Percentiles rank a stretch among this genome's conserved stretches.
These are phyloP conservation scores for Cyanoderma ruficeps DNA, from an alignment of 2,113 vertebrate genomes.

Conservation along the genomic window DNA sequence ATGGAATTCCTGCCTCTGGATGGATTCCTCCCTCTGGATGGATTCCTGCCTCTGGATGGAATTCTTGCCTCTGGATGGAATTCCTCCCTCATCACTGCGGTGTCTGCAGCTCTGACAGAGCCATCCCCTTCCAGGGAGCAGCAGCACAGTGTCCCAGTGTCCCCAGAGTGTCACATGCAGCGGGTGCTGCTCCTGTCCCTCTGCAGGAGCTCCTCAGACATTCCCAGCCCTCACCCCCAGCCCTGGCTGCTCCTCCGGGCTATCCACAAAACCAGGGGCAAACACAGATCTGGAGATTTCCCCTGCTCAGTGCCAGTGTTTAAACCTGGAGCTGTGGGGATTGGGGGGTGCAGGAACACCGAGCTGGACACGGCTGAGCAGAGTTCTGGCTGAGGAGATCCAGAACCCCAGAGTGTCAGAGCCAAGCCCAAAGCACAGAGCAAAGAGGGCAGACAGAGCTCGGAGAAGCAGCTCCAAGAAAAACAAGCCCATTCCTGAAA, in stretches of 20 bases:
- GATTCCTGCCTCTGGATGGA: not conserved
- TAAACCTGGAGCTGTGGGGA: not conserved
- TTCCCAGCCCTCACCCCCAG: not conserved
- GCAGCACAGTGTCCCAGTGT: not conserved
- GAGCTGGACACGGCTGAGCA: not conserved
- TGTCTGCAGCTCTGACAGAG: not conserved
- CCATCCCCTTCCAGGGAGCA: not conserved
- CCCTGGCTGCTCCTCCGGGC: rapidly evolving
- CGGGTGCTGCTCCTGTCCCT: rapidly evolving
- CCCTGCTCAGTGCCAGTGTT: not conserved
- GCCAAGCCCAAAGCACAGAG: not conserved
- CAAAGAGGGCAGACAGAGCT: not conserved
- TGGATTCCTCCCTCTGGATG: not conserved
- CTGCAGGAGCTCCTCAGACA: not conserved
- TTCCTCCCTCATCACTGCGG: not conserved
- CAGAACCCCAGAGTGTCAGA: not conserved
- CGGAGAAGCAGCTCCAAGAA: not conserved
- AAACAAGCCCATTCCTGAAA: rapidly evolving
- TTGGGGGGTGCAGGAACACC: not conserved
- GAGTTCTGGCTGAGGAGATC: not conserved
- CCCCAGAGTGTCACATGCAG: not conserved
- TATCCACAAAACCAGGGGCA: not conserved
- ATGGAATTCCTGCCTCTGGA: too few species aligned
- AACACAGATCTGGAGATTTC: not conserved
- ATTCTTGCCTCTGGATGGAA: too few species aligned